These are phyloP conservation scores for Ascidia mentula DNA, from an alignment of 23 tunicate genomes.

Conservation along the genomic window DNA sequence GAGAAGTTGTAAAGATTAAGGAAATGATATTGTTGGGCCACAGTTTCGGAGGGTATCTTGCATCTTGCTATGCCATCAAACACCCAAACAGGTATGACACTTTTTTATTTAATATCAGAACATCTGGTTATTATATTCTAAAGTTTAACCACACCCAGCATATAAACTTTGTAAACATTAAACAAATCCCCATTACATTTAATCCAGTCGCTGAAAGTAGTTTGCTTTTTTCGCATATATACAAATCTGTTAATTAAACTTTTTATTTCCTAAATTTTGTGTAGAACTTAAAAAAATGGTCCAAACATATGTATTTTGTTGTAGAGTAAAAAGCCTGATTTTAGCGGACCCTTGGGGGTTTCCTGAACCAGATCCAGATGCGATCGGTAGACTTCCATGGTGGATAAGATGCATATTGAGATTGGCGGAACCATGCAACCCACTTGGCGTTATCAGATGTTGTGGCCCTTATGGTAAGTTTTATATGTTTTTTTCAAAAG, in stretches of 20 bases:
- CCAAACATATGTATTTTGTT: not conserved
- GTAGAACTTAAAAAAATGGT: too few relatives aligned
- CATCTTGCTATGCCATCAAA: slow-evolving; percentile 40
- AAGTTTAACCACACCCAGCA: too few relatives aligned
- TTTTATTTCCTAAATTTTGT: too few relatives aligned
- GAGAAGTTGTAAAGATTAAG: slow-evolving; percentile 22
- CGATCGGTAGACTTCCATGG: slow-evolving; percentile 15
- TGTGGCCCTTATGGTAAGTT: slow-evolving; percentile 38
- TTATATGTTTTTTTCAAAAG: too few relatives aligned
- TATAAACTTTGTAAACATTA: too few relatives aligned
- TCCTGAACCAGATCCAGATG: slow-evolving; percentile 15
- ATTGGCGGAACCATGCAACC: slow-evolving; percentile 17
- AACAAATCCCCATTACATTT: too few relatives aligned
- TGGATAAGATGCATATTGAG: slow-evolving; percentile 16
- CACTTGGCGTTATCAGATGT: slow-evolving; percentile 24
- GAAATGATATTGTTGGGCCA: slow-evolving; percentile 58
- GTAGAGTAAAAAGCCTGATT: slow-evolving; percentile 27
- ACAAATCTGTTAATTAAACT: too few relatives aligned
- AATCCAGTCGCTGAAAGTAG: too few relatives aligned
- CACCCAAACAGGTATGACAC: slow-evolving; percentile 34
- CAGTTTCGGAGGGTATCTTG: slow-evolving; percentile 64
- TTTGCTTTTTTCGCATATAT: too few relatives aligned
- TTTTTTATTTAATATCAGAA: too few relatives aligned
- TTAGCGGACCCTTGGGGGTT: slow-evolving; percentile 58
- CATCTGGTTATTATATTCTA: too few relatives aligned